Conservation (phyloP, 2,113 vertebrate species). For the Athene noctua region DNA sequence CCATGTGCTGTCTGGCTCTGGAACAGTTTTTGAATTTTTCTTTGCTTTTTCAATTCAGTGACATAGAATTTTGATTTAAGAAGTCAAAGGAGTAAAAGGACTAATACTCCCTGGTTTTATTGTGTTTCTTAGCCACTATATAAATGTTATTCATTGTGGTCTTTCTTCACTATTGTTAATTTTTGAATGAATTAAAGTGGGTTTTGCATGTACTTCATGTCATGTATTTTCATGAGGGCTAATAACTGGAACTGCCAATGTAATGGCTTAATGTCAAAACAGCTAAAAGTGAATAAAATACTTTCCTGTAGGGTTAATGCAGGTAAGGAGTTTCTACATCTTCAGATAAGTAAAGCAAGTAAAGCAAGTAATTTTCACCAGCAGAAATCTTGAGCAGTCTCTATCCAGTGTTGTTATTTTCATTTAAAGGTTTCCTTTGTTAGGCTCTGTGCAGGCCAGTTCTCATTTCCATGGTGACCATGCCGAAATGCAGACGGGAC, state of each 20-base stretch:
- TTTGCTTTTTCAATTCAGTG: background rate
- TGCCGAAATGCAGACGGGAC: constrained; percentile 57
- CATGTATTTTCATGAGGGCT: background rate
- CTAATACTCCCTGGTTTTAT: background rate
- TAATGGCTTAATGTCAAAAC: background rate
- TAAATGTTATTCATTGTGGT: constrained; percentile 15
- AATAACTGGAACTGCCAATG: background rate
- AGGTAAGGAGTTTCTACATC: background rate
- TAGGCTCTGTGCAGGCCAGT: constrained; percentile 53
- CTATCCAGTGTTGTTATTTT: constrained; percentile 62
- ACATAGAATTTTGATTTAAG: background rate
- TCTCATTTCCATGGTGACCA: constrained; percentile 74
- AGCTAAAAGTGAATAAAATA: background rate
- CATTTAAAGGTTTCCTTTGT: constrained; percentile 71
- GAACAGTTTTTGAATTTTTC: background rate
- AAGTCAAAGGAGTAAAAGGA: background rate
- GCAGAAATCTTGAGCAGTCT: background rate
- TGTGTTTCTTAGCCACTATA: background rate
- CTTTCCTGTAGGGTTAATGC: background rate
- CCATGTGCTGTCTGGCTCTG: background rate
- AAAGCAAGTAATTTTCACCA: background rate
- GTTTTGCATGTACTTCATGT: background rate
- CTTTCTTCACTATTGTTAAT: constrained; percentile 30
- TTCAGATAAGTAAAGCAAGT: background rate
- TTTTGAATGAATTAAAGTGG: constrained; percentile 10